Conservation (phyloP, 2,113 vertebrate genomes). For the Regulus satrapa region DNA sequence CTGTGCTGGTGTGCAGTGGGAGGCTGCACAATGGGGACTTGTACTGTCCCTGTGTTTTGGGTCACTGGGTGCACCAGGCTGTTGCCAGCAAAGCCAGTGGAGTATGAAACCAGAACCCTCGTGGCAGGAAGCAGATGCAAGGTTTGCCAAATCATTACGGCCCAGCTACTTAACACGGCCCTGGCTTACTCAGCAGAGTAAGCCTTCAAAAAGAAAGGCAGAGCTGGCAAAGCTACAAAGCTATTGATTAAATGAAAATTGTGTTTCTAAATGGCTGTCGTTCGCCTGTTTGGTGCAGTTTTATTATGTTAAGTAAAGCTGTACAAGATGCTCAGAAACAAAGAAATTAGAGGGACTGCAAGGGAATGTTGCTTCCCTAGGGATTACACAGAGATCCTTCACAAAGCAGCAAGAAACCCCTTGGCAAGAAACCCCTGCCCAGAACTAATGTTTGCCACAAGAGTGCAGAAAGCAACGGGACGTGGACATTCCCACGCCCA, state of each 20-base stretch:
- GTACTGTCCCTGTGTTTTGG: neutral
- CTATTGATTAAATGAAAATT: constrained; percentile 38
- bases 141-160: constrained; percentile 64
- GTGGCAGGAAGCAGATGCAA: constrained; percentile 17
- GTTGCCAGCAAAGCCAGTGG: constrained; percentile 49
- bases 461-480: neutral
- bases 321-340: constrained; percentile 33
- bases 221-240: constrained; percentile 50
- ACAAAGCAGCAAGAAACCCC: neutral
- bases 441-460: neutral
- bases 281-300: neutral
- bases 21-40: constrained; percentile 54
- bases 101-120: constrained; percentile 42
- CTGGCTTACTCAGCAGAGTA: constrained; percentile 64
- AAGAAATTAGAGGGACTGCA: neutral
- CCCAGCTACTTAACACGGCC: constrained; percentile 39
- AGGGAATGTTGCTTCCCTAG: constrained; percentile 4
- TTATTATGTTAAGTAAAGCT: constrained; percentile 15
- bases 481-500: neutral
- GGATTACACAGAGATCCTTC: neutral
- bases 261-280: neutral
- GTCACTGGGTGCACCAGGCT: constrained; percentile 28
- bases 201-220: constrained; percentile 27
- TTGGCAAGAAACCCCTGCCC: neutral
- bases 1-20: constrained; percentile 26